Evolutionary conservation across 1,140 invertebrate species (phyloP), one percentile per base, ranked within the genome.

Genomic region (Vanessa atalanta): DNA sequence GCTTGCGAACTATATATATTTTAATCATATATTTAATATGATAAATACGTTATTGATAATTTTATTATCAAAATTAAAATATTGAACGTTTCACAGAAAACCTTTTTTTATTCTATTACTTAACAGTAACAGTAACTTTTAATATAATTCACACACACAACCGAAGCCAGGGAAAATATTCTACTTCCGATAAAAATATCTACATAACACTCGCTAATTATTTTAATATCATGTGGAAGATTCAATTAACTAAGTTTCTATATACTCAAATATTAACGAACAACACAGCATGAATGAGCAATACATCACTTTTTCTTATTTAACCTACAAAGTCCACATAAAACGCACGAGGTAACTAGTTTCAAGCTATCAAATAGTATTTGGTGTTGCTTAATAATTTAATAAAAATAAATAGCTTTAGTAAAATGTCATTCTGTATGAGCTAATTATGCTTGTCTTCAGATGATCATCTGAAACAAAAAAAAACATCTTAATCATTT

Each of bases 281-380:
- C 57, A 61, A 61, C 23, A 61, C 57, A 61, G 31, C 57, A 61
- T 61, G 12, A 61, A 61, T 61, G 57, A 61, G 57, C 57, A 61
- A 61, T 37, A 61, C 11, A 61, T 61, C 26, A 37, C 26, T 61
- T 31, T 61, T 37, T 60, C 20, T 26, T 57, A 61, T 61, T 61
- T 61, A 31, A 60, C 20, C 55, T 26, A 60, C 55, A 13, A 60
- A 60, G 55, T 63, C 70, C 63, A 63, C 61, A 70, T 47, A 66
- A 53, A 68, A 55, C 43, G n/a, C n/a, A 63, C 47, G 50, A 75
- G 73, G 67, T 75, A 70, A 70, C 73, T 70, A 65, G 68, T 65
- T 26, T 64, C 13, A 53, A 75, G 64, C 67, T 75, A 75, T 70
- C 47, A 70, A 65, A 70, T 75, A 75, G 65, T 75, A 70, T 75